Conservation (phyloP, 2,888 invertebrate genomes). For the Tubulanus polymorphus region DNA sequence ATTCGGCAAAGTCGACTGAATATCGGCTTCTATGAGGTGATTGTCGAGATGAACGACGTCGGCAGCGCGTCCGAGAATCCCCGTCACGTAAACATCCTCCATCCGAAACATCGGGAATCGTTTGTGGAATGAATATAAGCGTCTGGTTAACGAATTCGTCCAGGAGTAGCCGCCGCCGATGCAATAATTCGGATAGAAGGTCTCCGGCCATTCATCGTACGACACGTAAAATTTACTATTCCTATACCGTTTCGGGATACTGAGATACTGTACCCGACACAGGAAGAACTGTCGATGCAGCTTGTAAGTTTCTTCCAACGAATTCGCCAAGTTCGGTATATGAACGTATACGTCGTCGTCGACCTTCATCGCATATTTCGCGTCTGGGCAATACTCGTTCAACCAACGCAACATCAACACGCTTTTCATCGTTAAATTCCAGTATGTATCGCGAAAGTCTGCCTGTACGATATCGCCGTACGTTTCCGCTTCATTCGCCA, state of each 20-base stretch:
- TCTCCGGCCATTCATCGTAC: constrained; percentile 28
- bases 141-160: constrained; percentile 61
- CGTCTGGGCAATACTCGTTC: constrained; percentile 29
- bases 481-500: constrained; percentile 11
- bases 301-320: not conserved
- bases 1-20: no score
- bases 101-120: constrained; percentile 73
- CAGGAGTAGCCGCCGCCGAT: constrained; percentile 54
- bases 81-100: constrained; percentile 78
- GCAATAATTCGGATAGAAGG: constrained; percentile 35
- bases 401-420: constrained; percentile 43
- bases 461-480: constrained; percentile 18
- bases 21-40: no score
- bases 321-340: constrained; percentile 47
- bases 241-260: constrained; percentile 30
- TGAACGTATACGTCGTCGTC: constrained; percentile 49
- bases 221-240: constrained; percentile 36
- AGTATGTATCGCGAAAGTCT: constrained; percentile 38
- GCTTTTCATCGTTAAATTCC: constrained; percentile 43
- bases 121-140: constrained; percentile 61
- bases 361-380: constrained; percentile 36
- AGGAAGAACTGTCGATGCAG: constrained; percentile 20
- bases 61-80: constrained; percentile 57
- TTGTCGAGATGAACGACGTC: no score
- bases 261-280: constrained; percentile 15